Base-by-base conservation (phyloP, 2,113 vertebrate species). In the Mungos mungo region DNA sequence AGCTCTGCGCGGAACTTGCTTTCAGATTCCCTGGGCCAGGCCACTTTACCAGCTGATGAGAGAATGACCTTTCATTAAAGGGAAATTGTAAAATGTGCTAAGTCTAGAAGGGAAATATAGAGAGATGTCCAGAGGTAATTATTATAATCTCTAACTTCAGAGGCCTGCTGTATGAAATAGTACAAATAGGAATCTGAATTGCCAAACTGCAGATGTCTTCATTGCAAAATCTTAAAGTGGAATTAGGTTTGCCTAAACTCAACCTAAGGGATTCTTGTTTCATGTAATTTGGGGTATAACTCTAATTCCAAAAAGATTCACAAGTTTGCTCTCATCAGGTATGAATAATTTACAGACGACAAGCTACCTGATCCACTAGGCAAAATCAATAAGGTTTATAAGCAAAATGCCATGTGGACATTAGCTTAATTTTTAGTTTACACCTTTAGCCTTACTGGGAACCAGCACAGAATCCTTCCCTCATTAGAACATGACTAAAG, bases 21-120 rank as follows among this genome's bases (percentile, higher is more conserved):
- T 96, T 50, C 92, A 91, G 91, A 97, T 94, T 96, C 65, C 47
- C 68, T 96, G 2, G 12, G 4, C 74, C 68, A 57, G 18, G 52
- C 7, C 95, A 10, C 76, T 88, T 95, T 74, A 54, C 65, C 50
- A 92, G 50, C 94, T 45, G 18, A 54, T 77, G 14, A 82, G 16
- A 18, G 25, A 87, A 52, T 72, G 90, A 4, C 41, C 77, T 92
- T 95, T 57, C 47, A 38, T 88, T 77, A 91, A 91, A 65, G 76
- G 77, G 9, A 66, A 97, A 92, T 93, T 71, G 21, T 74, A 50
- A 97, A 97, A 93, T 3, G 76, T 1, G 2, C 7, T 94, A 65
- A 31, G 35, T 57, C 93, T 96, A 85, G 65, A 76, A 91, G 94
- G 31, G 31, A 21, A 96, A 47, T 18, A 88, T 3, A 90, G 27